These are phyloP conservation scores for Hydractinia echinata DNA, from an alignment of 30 jellyfish, hydroid and myxozoan species.

Conservation along the genomic window DNA sequence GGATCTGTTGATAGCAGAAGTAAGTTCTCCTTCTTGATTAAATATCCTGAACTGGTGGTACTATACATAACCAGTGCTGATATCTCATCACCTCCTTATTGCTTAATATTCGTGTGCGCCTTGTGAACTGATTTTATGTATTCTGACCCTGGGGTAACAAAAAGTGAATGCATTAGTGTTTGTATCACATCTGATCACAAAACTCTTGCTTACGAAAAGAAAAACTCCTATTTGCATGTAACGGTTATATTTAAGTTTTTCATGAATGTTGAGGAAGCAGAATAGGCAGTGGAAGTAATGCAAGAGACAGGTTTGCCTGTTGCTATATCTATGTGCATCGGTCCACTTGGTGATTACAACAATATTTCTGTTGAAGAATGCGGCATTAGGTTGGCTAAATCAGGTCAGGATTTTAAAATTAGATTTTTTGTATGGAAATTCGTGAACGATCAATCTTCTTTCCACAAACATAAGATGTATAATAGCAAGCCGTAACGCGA, in stretches of 20 bases:
- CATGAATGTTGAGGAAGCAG: slow-evolving; percentile 50
- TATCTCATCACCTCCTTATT: background rate
- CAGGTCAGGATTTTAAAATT: slow-evolving; percentile 29
- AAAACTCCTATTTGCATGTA: background rate
- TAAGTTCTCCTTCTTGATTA: background rate
- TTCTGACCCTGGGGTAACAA: background rate
- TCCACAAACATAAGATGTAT: too few species aligned
- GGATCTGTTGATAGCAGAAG: slow-evolving; percentile 68
- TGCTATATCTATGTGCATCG: slow-evolving; percentile 52
- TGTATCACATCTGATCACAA: background rate
- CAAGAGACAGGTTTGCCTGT: slow-evolving; percentile 43
- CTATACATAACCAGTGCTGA: background rate
- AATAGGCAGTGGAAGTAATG: slow-evolving; percentile 63
- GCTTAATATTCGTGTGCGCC: background rate
- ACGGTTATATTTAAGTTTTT: slow-evolving; percentile 22
- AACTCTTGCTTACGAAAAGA: background rate
- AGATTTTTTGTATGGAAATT: too few species aligned
- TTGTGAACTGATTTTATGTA: background rate
- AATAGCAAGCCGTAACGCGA: too few species aligned
- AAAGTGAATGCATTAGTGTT: background rate
- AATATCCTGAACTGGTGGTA: background rate
- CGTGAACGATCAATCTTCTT: too few species aligned
- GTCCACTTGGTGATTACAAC: slow-evolving; percentile 49
- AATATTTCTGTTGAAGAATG: slow-evolving; percentile 45
- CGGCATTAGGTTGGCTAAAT: slow-evolving; percentile 63